A percentile compares a stretch with the other conserved stretches of the same genome.
These are phyloP conservation scores for Campoletis raptor DNA, from an alignment of 2,888 invertebrate species.

Conservation along the genomic window DNA sequence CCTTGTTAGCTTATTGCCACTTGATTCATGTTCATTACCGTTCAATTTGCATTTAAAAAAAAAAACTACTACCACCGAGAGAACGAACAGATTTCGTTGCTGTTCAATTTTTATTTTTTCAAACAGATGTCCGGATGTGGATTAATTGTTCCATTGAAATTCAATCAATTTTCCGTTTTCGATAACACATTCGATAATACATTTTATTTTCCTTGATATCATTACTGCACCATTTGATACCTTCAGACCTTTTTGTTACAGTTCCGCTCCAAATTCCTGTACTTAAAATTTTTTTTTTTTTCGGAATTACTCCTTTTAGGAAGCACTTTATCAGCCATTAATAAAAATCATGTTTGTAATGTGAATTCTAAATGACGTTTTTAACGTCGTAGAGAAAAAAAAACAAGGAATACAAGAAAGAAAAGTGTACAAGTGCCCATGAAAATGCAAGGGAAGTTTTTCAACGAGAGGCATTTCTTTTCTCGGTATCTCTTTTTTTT, in stretches of 20 bases:
- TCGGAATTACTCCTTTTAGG: not conserved
- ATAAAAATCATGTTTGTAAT: conserved; percentile 28
- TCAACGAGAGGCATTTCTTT: conserved; percentile 38
- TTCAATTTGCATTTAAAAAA: not conserved
- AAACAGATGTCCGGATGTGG: not conserved
- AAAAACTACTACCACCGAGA: not conserved
- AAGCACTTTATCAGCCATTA: not conserved
- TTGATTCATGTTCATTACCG: conserved; percentile 39
- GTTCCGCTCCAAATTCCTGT: not conserved
- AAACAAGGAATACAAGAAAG: not conserved
- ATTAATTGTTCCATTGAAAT: not conserved
- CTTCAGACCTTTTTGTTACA: too few species aligned
- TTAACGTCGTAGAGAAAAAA: conserved; percentile 14
- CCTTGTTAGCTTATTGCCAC: conserved; percentile 29
- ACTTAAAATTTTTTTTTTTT: not conserved
- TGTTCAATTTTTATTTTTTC: not conserved
- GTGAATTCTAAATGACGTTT: not conserved
- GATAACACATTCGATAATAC: not conserved
- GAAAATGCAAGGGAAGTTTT: conserved; percentile 47
- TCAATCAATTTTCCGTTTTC: not conserved
- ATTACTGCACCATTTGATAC: not conserved
- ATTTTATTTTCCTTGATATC: not conserved
- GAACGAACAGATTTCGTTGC: not conserved
- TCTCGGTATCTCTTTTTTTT: not conserved
- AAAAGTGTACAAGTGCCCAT: conserved; percentile 36